Percentiles rank a stretch among this genome's conserved stretches.
phyloP scores from a whole-genome alignment of 1,140 invertebrate genomes.

The Lethocerus indicus region DNA sequence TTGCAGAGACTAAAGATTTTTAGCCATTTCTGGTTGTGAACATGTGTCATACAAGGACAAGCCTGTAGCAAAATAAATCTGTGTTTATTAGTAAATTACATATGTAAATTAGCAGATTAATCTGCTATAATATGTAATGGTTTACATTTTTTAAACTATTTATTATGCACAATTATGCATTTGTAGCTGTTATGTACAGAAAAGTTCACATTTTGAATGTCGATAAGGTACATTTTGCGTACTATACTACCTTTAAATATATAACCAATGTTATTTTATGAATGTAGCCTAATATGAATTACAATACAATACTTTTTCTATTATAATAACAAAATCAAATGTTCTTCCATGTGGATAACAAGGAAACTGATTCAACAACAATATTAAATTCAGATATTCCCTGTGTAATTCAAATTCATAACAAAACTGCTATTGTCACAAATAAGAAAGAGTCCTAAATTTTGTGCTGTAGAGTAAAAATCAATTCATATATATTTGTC shows the following conservation, averaged over 20 bases:
- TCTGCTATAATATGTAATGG: background rate
- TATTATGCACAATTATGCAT: background rate
- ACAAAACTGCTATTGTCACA: background rate
- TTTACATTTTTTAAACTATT: constrained; percentile 2
- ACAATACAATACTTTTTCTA: no score
- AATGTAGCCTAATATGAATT: no score
- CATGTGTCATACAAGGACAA: constrained; percentile 19
- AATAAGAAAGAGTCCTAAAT: background rate
- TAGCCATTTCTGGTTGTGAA: constrained; percentile 12
- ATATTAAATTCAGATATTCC: no score
- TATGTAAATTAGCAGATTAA: background rate
- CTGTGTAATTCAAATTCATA: background rate
- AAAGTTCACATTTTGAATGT: no score
- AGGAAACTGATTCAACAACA: no score
- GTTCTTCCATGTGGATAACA: no score
- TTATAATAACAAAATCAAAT: no score
- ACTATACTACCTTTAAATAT: no score
- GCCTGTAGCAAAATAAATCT: constrained; percentile 12
- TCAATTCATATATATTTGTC: background rate
- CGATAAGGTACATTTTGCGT: no score
- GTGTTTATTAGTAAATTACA: background rate
- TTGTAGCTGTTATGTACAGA: background rate
- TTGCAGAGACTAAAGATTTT: constrained; percentile 17
- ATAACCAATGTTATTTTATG: no score
- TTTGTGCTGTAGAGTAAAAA: no score